Conservation (phyloP, 2,888 invertebrate species). For the Polymixis flavicincta region DNA sequence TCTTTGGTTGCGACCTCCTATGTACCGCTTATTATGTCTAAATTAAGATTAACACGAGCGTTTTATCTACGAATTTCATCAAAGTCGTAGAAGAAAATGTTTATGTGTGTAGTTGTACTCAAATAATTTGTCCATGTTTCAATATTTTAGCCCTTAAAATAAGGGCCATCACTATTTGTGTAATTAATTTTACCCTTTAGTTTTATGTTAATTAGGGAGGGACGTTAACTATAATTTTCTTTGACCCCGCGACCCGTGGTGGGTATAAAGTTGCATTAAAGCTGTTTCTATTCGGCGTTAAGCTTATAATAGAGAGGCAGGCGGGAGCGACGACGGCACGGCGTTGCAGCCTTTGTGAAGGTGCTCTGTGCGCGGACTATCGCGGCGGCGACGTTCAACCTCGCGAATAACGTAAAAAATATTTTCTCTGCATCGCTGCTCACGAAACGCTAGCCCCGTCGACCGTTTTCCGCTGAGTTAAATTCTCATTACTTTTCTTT, state of each 20-base stretch:
- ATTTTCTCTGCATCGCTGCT: slow-evolving; percentile 81
- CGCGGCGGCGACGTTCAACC: slow-evolving; percentile 72
- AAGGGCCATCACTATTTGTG: slow-evolving; percentile 30
- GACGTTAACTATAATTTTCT: slow-evolving; percentile 77
- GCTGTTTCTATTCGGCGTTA: slow-evolving; percentile 80
- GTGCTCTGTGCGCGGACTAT: slow-evolving; percentile 76
- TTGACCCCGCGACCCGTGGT: slow-evolving; percentile 73
- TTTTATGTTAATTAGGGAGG: slow-evolving; percentile 78
- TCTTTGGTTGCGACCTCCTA: slow-evolving; percentile 74
- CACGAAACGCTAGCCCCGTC: slow-evolving; percentile 76
- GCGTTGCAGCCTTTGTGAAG: slow-evolving; percentile 77
- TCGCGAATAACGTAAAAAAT: slow-evolving; percentile 83
- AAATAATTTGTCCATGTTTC: slow-evolving; percentile 36
- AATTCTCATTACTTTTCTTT: slow-evolving; percentile 89
- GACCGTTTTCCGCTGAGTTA: slow-evolving; percentile 88
- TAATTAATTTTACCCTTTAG: slow-evolving; percentile 70
- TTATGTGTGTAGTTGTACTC: background rate
- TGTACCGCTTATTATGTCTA: slow-evolving; percentile 78
- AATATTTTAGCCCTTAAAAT: slow-evolving; percentile 23
- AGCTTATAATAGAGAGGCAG: slow-evolving; percentile 80
- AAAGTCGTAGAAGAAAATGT: slow-evolving; percentile 15
- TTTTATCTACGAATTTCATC: slow-evolving; percentile 62
- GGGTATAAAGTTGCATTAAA: slow-evolving; percentile 81
- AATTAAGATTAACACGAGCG: slow-evolving; percentile 73
- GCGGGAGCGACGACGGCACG: slow-evolving; percentile 69